Percentiles rank a stretch among this genome's conserved stretches.
These are phyloP conservation scores for Probosciger aterrimus DNA, from an alignment of 2,113 vertebrate genomes.

Conservation along the genomic window DNA sequence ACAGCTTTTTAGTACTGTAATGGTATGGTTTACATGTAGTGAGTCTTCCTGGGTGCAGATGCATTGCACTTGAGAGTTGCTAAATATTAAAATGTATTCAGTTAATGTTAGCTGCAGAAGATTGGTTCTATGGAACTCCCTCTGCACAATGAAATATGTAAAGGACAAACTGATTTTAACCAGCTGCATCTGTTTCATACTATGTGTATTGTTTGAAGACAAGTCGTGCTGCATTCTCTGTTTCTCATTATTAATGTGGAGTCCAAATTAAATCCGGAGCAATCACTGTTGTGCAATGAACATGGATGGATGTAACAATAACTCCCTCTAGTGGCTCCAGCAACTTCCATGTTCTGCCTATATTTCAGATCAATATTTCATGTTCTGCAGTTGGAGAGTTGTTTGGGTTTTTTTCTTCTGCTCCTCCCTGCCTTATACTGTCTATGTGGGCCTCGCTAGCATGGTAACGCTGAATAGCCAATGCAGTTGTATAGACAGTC, in stretches of 20 bases:
- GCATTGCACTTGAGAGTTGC: background rate
- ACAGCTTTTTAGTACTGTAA: background rate
- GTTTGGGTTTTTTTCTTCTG: background rate
- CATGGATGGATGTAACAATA: background rate
- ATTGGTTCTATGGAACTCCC: background rate
- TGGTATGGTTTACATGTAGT: background rate
- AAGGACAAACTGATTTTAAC: background rate
- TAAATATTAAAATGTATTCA: background rate
- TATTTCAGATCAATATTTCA: background rate
- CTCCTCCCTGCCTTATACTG: background rate
- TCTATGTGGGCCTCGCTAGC: background rate
- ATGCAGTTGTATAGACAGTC: background rate
- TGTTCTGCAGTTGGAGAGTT: background rate
- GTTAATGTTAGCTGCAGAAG: background rate
- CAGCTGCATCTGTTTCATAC: background rate
- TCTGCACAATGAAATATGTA: background rate
- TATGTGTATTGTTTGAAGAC: background rate
- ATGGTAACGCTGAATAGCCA: background rate
- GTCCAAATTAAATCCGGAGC: background rate
- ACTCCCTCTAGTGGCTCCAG: constrained; percentile 32
- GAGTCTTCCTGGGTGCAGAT: background rate
- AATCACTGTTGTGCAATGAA: background rate
- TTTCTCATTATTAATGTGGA: background rate
- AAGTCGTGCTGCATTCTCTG: background rate
- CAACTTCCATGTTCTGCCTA: background rate